A percentile compares a stretch with the other conserved stretches of the same genome.
Conservation (phyloP, 2,113 vertebrate genomes). For the Halichoeres trimaculatus region DNA sequence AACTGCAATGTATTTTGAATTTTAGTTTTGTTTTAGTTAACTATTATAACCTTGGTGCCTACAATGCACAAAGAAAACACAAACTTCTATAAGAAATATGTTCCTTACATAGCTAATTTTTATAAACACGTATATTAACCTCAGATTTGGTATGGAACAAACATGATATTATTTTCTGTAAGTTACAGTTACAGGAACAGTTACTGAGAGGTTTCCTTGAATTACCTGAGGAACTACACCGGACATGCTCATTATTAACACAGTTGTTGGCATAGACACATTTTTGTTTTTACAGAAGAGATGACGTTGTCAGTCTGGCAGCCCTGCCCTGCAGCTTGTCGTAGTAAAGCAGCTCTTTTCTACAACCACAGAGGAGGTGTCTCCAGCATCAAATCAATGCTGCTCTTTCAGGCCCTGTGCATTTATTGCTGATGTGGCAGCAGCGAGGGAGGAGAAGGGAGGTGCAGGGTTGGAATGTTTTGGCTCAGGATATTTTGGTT, state of each 20-base stretch:
- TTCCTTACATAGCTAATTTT: neutral
- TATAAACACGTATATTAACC: neutral
- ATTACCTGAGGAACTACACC: neutral
- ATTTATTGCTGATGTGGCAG: slow-evolving; percentile 63
- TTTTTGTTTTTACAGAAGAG: slow-evolving; percentile 7
- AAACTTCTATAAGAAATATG: neutral
- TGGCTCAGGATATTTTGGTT: slow-evolving; percentile 15
- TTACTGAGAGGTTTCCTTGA: neutral
- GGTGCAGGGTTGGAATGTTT: slow-evolving; percentile 18
- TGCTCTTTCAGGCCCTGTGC: slow-evolving; percentile 25
- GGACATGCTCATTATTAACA: slow-evolving; percentile 7
- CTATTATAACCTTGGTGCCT: too few relatives aligned
- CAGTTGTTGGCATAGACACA: neutral
- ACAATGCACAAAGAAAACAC: neutral
- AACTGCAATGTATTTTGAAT: too few relatives aligned
- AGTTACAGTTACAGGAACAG: neutral
- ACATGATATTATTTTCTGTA: neutral
- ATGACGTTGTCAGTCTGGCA: slow-evolving; percentile 23
- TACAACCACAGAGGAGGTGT: slow-evolving; percentile 46
- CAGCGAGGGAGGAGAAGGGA: slow-evolving; percentile 5
- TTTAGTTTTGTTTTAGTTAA: too few relatives aligned
- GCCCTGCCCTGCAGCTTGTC: slow-evolving; percentile 8
- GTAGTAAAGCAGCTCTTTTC: slow-evolving; percentile 17
- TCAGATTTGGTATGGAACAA: neutral
- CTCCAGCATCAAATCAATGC: slow-evolving; percentile 38